Base-by-base conservation (phyloP, 2,113 vertebrate species). In the Apteryx mantelli region DNA sequence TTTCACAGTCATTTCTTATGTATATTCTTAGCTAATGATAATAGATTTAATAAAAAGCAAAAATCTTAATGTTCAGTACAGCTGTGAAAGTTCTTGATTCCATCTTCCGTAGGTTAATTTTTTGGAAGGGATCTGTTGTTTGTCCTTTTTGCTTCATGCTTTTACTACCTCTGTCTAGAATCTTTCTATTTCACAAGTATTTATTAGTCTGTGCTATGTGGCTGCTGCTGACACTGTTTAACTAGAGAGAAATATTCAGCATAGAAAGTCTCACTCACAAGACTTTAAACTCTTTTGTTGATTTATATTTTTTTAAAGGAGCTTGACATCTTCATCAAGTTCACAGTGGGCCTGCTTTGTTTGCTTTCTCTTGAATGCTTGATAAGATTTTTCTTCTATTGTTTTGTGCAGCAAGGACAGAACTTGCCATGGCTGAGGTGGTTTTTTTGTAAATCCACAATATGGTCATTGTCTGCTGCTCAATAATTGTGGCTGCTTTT, bases 401-500 rank as follows among this genome's bases (percentile, higher is more conserved):
- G 99, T 99, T 98, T 99, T 92, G 98, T 99, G 99, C 98, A 99
- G 99, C 99, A 99, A 99, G 99, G 98, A 99, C 98, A 99, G 99
- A 99, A 99, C 99, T 99, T 99, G 99, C 99, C 98, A 98, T 98
- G 98, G 99, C 98, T 98, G 98, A 98, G 98, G 98, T 98, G 97
- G 97, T 98, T 99, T 99, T 98, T 99, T 98, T 99, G 98, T 99
- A 99, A 99, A 98, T 99, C 98, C 99, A 99, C 99, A 99, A 99
- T 99, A 99, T 99, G 99, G 99, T 99, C 99, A 99, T 99, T 99
- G 99, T 99, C 98, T 98, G 97, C 97, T 97, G 94, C 98, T 99
- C 99, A 99, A 99, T 99, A 99, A 99, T 99, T 98, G 99, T 99
- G 99, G 98, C 99, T 99, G 99, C 99, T 99, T 99, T 99, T 99